Conservation (phyloP, 1,140 invertebrate species). For the Caerostris extrusa region DNA sequence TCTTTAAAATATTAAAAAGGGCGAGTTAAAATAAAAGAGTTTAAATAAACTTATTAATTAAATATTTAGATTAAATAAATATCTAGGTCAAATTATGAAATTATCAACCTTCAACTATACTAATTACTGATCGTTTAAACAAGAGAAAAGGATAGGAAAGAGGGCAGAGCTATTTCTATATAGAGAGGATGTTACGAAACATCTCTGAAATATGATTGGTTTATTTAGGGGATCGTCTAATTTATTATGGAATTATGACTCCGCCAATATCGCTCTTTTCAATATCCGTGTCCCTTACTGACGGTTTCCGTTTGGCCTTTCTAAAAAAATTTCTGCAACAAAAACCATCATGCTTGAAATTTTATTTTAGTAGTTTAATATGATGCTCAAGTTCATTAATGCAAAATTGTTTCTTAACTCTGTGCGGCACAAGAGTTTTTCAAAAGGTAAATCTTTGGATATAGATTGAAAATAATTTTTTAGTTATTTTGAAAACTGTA, state of each 20-base stretch:
- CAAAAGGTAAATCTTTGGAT: slow-evolving; percentile 27
- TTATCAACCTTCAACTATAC: no score
- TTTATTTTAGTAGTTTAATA: slow-evolving; percentile 7
- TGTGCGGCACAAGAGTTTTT: slow-evolving; percentile 30
- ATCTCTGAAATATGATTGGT: not conserved
- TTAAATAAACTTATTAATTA: no score
- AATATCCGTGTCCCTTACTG: not conserved
- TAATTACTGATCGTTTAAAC: no score
- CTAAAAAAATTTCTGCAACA: not conserved
- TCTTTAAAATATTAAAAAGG: no score
- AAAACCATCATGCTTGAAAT: not conserved
- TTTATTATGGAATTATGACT: not conserved
- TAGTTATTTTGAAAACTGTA: not conserved
- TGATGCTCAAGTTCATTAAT: slow-evolving; percentile 42
- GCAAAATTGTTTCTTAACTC: slow-evolving; percentile 10
- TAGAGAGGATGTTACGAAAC: not conserved
- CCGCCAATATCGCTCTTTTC: not conserved
- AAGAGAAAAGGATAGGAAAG: no score
- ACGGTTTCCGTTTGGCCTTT: no score
- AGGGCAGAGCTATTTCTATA: no score
- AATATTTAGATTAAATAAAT: no score
- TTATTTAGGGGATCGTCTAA: slow-evolving; percentile 17
- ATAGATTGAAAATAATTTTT: not conserved
- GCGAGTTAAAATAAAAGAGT: no score
- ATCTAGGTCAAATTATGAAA: no score